Evolutionary conservation across 2,888 invertebrate genomes (phyloP).

Genomic region (Drosophila fungiperda): DNA sequence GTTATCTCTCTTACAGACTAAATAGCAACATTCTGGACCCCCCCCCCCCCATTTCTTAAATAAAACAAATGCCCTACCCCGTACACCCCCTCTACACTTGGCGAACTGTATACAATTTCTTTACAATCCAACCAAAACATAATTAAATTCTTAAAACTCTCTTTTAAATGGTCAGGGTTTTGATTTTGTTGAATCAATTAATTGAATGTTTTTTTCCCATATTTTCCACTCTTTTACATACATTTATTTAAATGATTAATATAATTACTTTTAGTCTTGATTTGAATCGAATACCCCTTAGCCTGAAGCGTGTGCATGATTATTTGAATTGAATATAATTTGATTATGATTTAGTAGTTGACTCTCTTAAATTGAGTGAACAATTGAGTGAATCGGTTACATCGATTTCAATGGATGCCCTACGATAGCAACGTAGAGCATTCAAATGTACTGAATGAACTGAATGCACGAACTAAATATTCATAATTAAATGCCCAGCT

Average conservation of each 20-base stretch:
- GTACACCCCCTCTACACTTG: conserved; percentile 6
- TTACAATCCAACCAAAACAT: conserved; percentile 6
- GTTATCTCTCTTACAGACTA: conserved; percentile 25
- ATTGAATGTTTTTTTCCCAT: conserved; percentile 42
- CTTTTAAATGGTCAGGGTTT: conserved; percentile 33
- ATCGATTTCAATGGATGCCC: conserved; percentile 31
- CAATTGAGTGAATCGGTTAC: conserved; percentile 23
- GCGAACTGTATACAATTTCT: conserved; percentile 14
- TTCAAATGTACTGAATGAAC: conserved; percentile 20
- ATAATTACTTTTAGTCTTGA: conserved; percentile 41
- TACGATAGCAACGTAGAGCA: conserved; percentile 27
- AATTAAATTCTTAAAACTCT: conserved; percentile 3
- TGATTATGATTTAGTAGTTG: conserved; percentile 42
- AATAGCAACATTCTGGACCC: conserved; percentile 34
- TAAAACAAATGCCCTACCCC: background rate
- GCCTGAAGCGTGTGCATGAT: conserved; percentile 58
- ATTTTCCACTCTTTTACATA: conserved; percentile 8
- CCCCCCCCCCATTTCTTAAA: background rate
- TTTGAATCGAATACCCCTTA: conserved; percentile 17
- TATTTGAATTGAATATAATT: conserved; percentile 45
- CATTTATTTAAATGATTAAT: conserved; percentile 48
- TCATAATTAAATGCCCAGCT: conserved; percentile 8
- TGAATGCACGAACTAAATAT: conserved; percentile 27
- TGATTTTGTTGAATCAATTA: conserved; percentile 33
- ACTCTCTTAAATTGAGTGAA: conserved; percentile 23